Evolutionary conservation across 2,888 invertebrate species (phyloP).

Genomic region (Metellina segmentata): DNA sequence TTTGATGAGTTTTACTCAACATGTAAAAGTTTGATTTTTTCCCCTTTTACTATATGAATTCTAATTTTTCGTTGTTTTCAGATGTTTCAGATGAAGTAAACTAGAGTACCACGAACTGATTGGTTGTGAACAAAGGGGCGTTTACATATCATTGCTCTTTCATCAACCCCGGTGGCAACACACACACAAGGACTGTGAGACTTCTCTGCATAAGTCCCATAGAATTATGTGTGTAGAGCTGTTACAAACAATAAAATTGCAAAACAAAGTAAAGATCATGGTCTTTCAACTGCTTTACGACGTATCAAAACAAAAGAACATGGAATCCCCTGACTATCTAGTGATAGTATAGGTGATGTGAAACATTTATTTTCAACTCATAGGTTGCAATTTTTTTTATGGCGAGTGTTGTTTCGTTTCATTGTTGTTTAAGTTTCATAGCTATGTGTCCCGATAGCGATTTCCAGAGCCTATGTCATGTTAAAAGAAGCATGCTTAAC

Average conservation of each 20-base stretch:
- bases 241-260: conserved; percentile 3
- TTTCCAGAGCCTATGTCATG: not conserved
- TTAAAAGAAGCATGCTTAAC: not conserved
- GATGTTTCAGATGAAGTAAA: conserved; percentile 9
- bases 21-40: not conserved
- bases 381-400: not conserved
- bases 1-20: too few species aligned
- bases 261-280: not conserved
- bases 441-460: not conserved
- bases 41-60: not conserved
- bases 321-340: not conserved
- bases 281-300: conserved; percentile 39
- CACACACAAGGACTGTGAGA: not conserved
- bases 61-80: not conserved
- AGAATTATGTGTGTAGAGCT: not conserved
- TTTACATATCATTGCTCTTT: conserved; percentile 36
- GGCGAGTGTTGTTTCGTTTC: not conserved
- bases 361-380: conserved; percentile 5
- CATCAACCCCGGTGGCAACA: not conserved
- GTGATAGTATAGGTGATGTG: not conserved
- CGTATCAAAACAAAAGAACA: not conserved
- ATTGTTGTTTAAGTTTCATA: not conserved
- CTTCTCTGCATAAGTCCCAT: conserved; percentile 1
- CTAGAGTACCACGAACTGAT: not conserved
- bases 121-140: conserved; percentile 1